Evolutionary conservation across 2,888 invertebrate genomes (phyloP), one percentile per base, ranked within the genome.

Genomic region (Mimachlamys varia): DNA sequence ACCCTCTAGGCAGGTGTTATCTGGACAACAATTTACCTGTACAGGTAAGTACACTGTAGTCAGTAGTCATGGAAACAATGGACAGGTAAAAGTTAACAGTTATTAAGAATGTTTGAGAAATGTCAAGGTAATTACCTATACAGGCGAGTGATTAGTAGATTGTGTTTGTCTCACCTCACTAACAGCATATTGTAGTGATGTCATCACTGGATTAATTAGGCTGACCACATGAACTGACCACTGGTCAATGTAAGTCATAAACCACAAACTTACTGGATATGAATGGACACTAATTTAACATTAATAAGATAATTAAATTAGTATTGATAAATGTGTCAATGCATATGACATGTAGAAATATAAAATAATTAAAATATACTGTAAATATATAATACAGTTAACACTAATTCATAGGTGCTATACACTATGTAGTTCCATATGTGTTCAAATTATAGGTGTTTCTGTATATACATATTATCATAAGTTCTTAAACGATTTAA

Each of bases 1-100:
- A 76, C 76, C 76, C 89, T 87, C 3, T n/a, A n/a, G 76, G 33
- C 76, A 27, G 76, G 89, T 76, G 76, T 76, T 19, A 76, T 27
- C 76, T 76, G 76, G 76, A 27, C 76, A 33, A 27, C 76, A 33
- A 76, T 27, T 76, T 76, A 76, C 33, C 27, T 76, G 76, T 58
- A 58, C 58, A 58, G 58, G 58, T 58, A 58, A 22, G 58, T 58
- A 58, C 19, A 53, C 15, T 53, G 53, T 76, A 76, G 33, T 76
- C 76, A 76, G 17, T 15, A 4, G 76, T 76, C 33, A 33, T 33
- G 33, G 76, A 76, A 33, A 76, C 76, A 76, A 76, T 76, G 33
- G 22, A 22, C 19, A 62, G 62, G 62, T 22, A 76, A 76, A 76
- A 27, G 76, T 76, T 19, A 76, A 27, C 76, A 76, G 33, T 76